These are phyloP conservation scores for Platypus cylindrus DNA, from an alignment of 2,888 invertebrate species.

Conservation along the genomic window DNA sequence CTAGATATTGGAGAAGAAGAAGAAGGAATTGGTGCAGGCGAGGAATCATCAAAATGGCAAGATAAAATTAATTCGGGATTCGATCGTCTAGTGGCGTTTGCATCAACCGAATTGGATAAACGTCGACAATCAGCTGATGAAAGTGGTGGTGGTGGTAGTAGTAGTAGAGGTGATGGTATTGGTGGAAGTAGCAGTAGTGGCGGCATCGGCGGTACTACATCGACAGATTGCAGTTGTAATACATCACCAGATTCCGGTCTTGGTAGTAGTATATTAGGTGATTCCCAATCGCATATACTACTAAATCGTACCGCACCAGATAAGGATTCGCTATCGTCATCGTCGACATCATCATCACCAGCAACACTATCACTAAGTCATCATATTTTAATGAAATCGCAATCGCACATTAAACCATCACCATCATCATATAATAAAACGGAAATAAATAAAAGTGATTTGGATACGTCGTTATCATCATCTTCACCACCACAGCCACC, in stretches of 20 bases:
- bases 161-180: too few species aligned
- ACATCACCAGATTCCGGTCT: slow-evolving; percentile 81
- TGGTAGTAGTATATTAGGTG: slow-evolving; percentile 56
- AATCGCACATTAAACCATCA: slow-evolving; percentile 31
- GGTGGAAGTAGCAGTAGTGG: too few species aligned
- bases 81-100: slow-evolving; percentile 86
- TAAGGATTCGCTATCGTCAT: slow-evolving; percentile 27
- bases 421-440: slow-evolving; percentile 33
- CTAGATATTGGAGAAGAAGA: too few species aligned
- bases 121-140: slow-evolving; percentile 74
- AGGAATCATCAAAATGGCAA: slow-evolving; percentile 84
- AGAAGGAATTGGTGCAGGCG: slow-evolving; percentile 57
- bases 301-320: too few species aligned
- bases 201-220: too few species aligned
- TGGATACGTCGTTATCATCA: too few species aligned
- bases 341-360: too few species aligned
- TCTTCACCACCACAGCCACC: slow-evolving; percentile 37
- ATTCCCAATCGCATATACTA: slow-evolving; percentile 35
- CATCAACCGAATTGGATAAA: slow-evolving; percentile 82
- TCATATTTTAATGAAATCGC: too few species aligned
- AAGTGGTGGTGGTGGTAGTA: too few species aligned
- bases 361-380: too few species aligned
- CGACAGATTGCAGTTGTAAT: too few species aligned
- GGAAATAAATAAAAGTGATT: slow-evolving; percentile 34
- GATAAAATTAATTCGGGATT: slow-evolving; percentile 87